A percentile compares a stretch with the other conserved stretches of the same genome.
Conservation (phyloP, 2,888 invertebrate species). For the Zygothrica quintamaculata region DNA sequence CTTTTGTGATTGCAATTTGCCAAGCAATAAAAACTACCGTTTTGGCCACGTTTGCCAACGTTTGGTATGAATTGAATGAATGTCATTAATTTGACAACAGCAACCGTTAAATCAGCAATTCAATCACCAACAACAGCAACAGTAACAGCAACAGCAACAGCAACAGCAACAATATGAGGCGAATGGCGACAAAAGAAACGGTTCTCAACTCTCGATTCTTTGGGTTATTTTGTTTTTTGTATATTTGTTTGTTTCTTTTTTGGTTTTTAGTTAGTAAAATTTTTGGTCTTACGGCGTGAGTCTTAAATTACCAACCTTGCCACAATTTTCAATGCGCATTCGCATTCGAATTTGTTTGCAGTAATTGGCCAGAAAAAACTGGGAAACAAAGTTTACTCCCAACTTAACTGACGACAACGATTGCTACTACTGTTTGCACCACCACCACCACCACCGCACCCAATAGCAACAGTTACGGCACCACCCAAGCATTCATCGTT, state of each 20-base stretch:
- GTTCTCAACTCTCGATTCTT: slow-evolving; percentile 30
- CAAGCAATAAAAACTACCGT: slow-evolving; percentile 79
- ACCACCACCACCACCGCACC: slow-evolving; percentile 65
- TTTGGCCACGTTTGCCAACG: slow-evolving; percentile 56
- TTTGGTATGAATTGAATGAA: slow-evolving; percentile 79
- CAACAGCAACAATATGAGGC: slow-evolving; percentile 18
- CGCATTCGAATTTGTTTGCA: slow-evolving; percentile 79
- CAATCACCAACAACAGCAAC: slow-evolving; percentile 60
- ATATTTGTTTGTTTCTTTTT: slow-evolving; percentile 6
- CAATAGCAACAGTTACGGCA: slow-evolving; percentile 49
- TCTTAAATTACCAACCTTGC: slow-evolving; percentile 81
- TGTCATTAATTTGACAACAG: slow-evolving; percentile 83
- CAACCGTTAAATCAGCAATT: slow-evolving; percentile 81
- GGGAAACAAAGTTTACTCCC: slow-evolving; percentile 24
- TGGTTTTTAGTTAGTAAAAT: background rate
- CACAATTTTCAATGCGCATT: slow-evolving; percentile 80
- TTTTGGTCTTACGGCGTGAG: slow-evolving; percentile 65
- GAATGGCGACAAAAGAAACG: slow-evolving; percentile 64
- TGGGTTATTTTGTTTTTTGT: slow-evolving; percentile 23
- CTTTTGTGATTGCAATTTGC: slow-evolving; percentile 66
- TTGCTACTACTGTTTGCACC: slow-evolving; percentile 24
- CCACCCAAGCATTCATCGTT: slow-evolving; percentile 58
- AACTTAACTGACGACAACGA: slow-evolving; percentile 23
- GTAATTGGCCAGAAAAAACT: slow-evolving; percentile 78
- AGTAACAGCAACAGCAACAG: slow-evolving; percentile 23